Conservation (phyloP, 2,888 invertebrate species). For the Papilio elwesi region DNA sequence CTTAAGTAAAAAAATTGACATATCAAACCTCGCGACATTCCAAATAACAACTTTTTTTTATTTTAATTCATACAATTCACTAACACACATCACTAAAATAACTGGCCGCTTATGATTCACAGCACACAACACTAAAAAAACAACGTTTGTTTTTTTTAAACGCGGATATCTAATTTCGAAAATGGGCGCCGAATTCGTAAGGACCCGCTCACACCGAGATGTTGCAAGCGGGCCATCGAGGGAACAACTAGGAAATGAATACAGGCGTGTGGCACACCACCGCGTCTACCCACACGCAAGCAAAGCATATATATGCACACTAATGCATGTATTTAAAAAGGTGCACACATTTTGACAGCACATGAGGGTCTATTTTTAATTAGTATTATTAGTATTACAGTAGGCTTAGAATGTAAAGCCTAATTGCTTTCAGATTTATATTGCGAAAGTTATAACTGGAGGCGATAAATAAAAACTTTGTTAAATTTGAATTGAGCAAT, state of each 20-base stretch:
- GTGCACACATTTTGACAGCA: conserved; percentile 74
- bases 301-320: conserved; percentile 54
- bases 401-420: not conserved
- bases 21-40: conserved; percentile 51
- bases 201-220: conserved; percentile 79
- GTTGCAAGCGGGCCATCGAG: conserved; percentile 80
- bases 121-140: conserved; percentile 49
- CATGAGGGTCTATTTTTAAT: conserved; percentile 73
- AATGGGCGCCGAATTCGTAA: conserved; percentile 74
- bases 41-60: conserved; percentile 43
- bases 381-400: too few relatives aligned
- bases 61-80: conserved; percentile 40
- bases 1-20: conserved; percentile 39
- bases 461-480: not conserved
- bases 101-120: conserved; percentile 48
- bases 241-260: conserved; percentile 82
- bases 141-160: conserved; percentile 47
- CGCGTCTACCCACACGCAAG: conserved; percentile 52
- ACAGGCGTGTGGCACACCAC: conserved; percentile 66
- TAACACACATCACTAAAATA: conserved; percentile 48
- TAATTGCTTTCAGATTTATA: not conserved
- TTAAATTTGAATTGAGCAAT: not conserved
- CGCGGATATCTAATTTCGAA: conserved; percentile 56
- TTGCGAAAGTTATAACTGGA: not conserved
- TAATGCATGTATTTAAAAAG: conserved; percentile 50